These are phyloP conservation scores for Rousettus leschenaultii DNA, from an alignment of 2,113 vertebrate genomes.

Conservation along the genomic window DNA sequence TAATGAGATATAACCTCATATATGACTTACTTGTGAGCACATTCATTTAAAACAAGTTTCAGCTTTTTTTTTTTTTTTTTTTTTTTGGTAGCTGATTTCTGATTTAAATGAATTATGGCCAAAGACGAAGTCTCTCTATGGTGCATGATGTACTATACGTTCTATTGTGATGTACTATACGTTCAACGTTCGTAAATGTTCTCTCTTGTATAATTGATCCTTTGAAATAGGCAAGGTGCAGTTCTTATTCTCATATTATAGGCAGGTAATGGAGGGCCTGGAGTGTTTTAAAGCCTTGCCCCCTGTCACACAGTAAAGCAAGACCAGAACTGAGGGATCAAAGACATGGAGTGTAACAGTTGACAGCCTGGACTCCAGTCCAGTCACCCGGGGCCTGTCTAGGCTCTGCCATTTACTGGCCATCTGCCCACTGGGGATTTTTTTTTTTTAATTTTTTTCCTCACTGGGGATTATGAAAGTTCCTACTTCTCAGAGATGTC, in stretches of 20 bases:
- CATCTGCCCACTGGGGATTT: neutral
- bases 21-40: conserved; percentile 34
- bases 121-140: neutral
- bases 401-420: neutral
- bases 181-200: neutral
- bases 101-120: neutral
- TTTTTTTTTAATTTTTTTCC: no score
- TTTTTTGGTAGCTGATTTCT: neutral
- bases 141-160: neutral
- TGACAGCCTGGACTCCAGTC: no score
- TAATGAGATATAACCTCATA: neutral
- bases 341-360: neutral
- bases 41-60: neutral
- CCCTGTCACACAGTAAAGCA: neutral
- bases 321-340: neutral
- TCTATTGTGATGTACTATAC: neutral
- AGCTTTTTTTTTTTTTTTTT: neutral
- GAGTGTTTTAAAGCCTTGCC: neutral
- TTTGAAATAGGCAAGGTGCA: neutral
- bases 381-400: neutral
- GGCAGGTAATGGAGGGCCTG: neutral
- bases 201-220: neutral
- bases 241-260: neutral
- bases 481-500: neutral
- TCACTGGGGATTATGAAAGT: neutral